These are phyloP conservation scores for Pelodiscus sinensis DNA, from an alignment of 2,113 vertebrate genomes.

Conservation along the genomic window DNA sequence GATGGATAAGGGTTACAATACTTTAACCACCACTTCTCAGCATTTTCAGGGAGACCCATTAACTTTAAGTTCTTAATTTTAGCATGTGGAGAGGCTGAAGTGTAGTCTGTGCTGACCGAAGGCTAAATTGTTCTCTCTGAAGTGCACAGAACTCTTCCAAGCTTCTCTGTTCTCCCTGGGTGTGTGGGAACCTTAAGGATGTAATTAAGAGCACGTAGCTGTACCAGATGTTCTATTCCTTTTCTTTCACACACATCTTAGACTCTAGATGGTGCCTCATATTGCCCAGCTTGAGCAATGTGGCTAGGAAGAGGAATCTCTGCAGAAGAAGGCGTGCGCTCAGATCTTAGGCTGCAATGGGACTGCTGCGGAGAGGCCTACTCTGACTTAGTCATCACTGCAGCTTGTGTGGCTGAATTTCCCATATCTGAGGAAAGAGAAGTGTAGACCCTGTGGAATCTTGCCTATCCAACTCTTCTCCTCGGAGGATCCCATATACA, in stretches of 20 bases:
- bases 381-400: not conserved
- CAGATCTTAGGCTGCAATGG: not conserved
- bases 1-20: not conserved
- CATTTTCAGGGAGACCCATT: not conserved
- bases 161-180: not conserved
- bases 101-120: not conserved
- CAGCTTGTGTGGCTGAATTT: rapidly evolving
- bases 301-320: not conserved
- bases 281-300: not conserved
- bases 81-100: not conserved
- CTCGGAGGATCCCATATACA: not conserved
- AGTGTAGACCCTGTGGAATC: not conserved
- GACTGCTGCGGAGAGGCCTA: rapidly evolving
- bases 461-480: not conserved
- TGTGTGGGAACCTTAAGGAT: not conserved
- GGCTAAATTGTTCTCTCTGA: not conserved
- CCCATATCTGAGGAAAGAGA: not conserved
- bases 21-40: not conserved
- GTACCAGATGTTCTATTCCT: not conserved
- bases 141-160: not conserved
- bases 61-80: not conserved
- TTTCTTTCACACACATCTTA: not conserved
- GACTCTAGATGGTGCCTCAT: not conserved
- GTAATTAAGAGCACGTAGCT: not conserved
- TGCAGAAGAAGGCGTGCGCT: not conserved